Percentiles rank a stretch among this genome's conserved stretches.
Evolutionary conservation across 2,797 vertebrate species (phyloP).

Genomic region (Sebastes vulpes): DNA sequence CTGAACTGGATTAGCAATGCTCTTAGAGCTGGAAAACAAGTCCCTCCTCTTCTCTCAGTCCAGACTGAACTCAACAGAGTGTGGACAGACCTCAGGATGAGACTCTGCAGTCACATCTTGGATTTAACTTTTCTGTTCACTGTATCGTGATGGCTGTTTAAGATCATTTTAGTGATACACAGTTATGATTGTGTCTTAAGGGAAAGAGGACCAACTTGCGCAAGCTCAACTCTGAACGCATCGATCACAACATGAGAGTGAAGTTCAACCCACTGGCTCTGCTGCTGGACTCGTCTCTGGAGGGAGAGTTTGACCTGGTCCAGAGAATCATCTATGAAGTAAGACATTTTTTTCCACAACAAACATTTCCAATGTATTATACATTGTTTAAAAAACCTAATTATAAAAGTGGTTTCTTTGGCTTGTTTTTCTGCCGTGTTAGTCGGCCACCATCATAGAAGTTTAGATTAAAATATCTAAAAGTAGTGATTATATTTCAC

Average conservation of each 20-base stretch:
- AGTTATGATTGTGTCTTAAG: slow-evolving; percentile 74
- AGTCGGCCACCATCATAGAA: not conserved
- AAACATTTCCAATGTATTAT: not conserved
- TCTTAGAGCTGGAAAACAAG: slow-evolving; percentile 34
- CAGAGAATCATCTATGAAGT: slow-evolving; percentile 99
- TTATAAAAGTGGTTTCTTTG: not conserved
- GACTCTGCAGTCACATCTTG: not conserved
- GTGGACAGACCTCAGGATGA: not conserved
- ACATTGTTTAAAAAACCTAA: not conserved
- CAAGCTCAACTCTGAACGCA: slow-evolving; percentile 93
- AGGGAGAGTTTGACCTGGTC: slow-evolving; percentile 97
- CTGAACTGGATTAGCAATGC: slow-evolving; percentile 58
- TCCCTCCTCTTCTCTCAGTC: slow-evolving; percentile 22
- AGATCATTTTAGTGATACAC: not conserved
- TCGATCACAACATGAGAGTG: slow-evolving; percentile 94
- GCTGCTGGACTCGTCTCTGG: slow-evolving; percentile 96
- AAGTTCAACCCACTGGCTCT: slow-evolving; percentile 97
- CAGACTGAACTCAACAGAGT: slow-evolving; percentile 9
- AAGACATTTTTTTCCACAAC: slow-evolving; percentile 30
- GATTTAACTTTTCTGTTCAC: not conserved
- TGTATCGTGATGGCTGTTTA: not conserved
- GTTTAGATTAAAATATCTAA: not conserved
- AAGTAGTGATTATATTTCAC: not conserved
- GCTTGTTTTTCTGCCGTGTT: not conserved
- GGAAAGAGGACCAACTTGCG: slow-evolving; percentile 97